Evolutionary conservation across 2,113 vertebrate species (phyloP).

Genomic region (Boleophthalmus pectinirostris): DNA sequence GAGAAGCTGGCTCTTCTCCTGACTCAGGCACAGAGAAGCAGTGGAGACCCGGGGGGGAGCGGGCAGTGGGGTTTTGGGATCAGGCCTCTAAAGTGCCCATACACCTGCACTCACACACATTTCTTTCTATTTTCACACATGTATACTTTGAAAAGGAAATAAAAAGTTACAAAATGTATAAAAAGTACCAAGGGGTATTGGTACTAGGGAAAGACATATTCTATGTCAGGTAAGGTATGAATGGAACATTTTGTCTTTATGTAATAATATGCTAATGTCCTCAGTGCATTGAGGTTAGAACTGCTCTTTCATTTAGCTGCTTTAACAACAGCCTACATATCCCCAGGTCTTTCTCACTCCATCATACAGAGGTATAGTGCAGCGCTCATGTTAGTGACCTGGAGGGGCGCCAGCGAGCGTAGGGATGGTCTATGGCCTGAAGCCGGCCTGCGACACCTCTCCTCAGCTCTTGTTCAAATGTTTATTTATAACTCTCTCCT

Average conservation of each 20-base stretch:
- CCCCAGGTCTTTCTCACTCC: slow-evolving; percentile 19
- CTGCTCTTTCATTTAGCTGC: slow-evolving; percentile 42
- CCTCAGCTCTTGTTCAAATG: slow-evolving; percentile 79
- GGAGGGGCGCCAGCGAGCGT: slow-evolving; percentile 78
- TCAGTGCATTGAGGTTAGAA: slow-evolving; percentile 15
- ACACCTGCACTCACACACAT: too few relatives aligned
- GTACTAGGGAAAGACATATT: background rate
- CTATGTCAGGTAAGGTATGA: slow-evolving; percentile 6
- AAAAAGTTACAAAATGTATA: too few relatives aligned
- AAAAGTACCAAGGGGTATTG: background rate
- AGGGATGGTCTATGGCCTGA: slow-evolving; percentile 64
- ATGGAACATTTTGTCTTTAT: slow-evolving; percentile 47
- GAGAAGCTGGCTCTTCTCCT: too few relatives aligned
- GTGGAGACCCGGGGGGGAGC: too few relatives aligned
- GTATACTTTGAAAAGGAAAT: too few relatives aligned
- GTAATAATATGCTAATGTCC: slow-evolving; percentile 45
- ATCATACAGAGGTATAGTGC: slow-evolving; percentile 39
- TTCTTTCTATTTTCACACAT: too few relatives aligned
- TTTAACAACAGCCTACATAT: slow-evolving; percentile 41
- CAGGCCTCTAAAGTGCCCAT: too few relatives aligned
- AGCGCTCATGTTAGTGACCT: slow-evolving; percentile 81
- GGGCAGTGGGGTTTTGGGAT: too few relatives aligned
- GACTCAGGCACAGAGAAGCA: too few relatives aligned
- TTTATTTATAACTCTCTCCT: slow-evolving; percentile 83
- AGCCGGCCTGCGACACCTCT: slow-evolving; percentile 80